Evolutionary conservation across 2,797 vertebrate genomes (phyloP).

Genomic region (Acanthornis magna): DNA sequence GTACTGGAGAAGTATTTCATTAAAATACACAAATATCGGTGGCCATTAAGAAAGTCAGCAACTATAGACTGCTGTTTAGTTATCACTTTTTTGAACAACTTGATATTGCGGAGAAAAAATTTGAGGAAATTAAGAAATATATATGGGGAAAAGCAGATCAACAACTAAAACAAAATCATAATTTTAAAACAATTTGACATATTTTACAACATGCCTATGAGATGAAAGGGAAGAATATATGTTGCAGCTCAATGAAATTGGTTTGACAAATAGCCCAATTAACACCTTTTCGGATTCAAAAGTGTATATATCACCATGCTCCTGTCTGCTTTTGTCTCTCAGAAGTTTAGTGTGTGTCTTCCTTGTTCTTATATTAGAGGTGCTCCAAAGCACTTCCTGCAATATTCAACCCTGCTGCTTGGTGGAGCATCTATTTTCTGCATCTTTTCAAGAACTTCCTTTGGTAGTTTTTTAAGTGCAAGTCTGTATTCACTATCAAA

Average conservation of each 20-base stretch:
- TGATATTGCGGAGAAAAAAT: background rate
- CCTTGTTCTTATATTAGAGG: conserved; percentile 83
- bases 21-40: background rate
- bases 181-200: background rate
- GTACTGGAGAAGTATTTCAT: conserved; percentile 27
- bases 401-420: conserved; percentile 83
- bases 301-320: background rate
- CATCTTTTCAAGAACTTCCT: conserved; percentile 84
- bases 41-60: background rate
- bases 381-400: conserved; percentile 89
- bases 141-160: background rate
- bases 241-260: background rate
- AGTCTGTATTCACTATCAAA: conserved; percentile 91
- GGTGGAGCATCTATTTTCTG: conserved; percentile 86
- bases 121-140: background rate
- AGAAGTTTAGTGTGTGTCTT: background rate
- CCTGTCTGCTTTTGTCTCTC: background rate
- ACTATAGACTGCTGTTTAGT: background rate
- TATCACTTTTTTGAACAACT: background rate
- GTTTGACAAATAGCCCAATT: conserved; percentile 15
- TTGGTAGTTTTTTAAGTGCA: conserved; percentile 83
- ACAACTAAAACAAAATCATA: background rate
- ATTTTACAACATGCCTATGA: background rate
- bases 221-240: conserved; percentile 6
- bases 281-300: background rate